Base-by-base conservation (phyloP, 2,888 invertebrate genomes). In the Drosophila siamana region DNA sequence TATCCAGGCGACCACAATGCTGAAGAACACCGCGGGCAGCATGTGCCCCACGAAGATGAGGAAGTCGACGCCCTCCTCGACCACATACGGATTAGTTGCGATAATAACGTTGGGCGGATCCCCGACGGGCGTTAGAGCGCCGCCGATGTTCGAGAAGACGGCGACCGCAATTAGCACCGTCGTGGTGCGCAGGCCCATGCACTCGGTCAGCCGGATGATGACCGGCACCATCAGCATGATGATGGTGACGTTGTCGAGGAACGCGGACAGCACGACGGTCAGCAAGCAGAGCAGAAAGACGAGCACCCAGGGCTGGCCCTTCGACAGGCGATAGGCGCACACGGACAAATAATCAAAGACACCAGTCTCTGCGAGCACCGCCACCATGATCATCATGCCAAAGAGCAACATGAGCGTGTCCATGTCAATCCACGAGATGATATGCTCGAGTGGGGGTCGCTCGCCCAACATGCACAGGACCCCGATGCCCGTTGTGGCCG, bases 71-170 rank as follows among this genome's bases (percentile, higher is more conserved):
- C 96, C 96, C 51, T 78, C 78, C 5, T 64, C 66, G 0, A 67
- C 28, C 4, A 92, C 87, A 22, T 80, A 79, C 0, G 54, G 15
- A 59, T 92, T 90, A 6, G 91, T 89, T 30, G 90, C 89, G 22
- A 92, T 90, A 0, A 91, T 89, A 26, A 92, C 89, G 70, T 92
- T 92, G 78, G 98, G 98, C 0, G 98, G 98, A 91, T 98, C 98
- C 0, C 98, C 98, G 0, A 98, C 96, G 0, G 98, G 97, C 0
- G 98, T 98, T 11, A 96, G 94, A 0, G 97, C 95, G 0, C 98
- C 98, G 0, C 98, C 98, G 46, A 98, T 96, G 88, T 98, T 98
- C 8, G 97, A 96, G 91, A 95, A 98, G 69, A 98, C 94, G 13
- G 97, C 95, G 94, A 97, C 96, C 0, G 95, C 95, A 92, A 97